Percentiles rank a stretch among this genome's conserved stretches.
These are phyloP conservation scores for Pocillopora grandis DNA, from an alignment of 92 coral and sea anemone species.

Conservation along the genomic window DNA sequence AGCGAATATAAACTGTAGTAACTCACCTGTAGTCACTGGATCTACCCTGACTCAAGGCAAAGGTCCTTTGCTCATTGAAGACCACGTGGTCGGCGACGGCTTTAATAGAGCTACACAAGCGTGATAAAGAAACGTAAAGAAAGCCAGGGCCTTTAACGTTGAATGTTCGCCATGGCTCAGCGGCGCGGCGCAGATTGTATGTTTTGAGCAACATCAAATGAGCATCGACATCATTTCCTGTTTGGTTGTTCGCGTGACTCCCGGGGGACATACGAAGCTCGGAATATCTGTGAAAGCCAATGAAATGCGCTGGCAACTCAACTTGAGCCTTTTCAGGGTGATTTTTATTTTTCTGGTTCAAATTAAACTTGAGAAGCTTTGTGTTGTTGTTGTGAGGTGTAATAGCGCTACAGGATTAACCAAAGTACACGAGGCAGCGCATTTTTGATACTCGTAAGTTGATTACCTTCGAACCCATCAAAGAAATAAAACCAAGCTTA, in stretches of 20 bases:
- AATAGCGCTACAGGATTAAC: conserved; percentile 5
- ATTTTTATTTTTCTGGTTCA: conserved; percentile 27
- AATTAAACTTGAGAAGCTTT: conserved; percentile 23
- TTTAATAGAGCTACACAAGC: not conserved
- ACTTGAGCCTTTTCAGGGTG: conserved; percentile 4
- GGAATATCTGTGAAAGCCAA: conserved; percentile 33
- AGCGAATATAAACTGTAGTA: conserved; percentile 1
- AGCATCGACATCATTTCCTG: conserved; percentile 51
- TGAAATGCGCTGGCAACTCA: conserved; percentile 27
- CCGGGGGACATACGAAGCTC: conserved; percentile 41
- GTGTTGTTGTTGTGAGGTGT: conserved; percentile 9
- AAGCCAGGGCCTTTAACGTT: conserved; percentile 13
- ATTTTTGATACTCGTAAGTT: not conserved
- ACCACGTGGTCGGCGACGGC: conserved; percentile 18
- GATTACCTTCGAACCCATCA: not conserved
- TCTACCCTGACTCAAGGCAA: conserved; percentile 1
- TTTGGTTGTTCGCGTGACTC: conserved; percentile 51
- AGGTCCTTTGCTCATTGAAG: not conserved
- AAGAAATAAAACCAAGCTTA: too few relatives aligned
- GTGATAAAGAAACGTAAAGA: not conserved
- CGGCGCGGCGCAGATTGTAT: conserved; percentile 25
- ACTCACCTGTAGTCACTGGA: conserved; percentile 32
- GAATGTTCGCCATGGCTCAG: conserved; percentile 39
- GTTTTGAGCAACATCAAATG: conserved; percentile 47
- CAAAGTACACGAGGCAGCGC: conserved; percentile 1